phyloP scores from a whole-genome alignment of 2,888 invertebrate genomes.

The Acanthoscelides obtectus region DNA sequence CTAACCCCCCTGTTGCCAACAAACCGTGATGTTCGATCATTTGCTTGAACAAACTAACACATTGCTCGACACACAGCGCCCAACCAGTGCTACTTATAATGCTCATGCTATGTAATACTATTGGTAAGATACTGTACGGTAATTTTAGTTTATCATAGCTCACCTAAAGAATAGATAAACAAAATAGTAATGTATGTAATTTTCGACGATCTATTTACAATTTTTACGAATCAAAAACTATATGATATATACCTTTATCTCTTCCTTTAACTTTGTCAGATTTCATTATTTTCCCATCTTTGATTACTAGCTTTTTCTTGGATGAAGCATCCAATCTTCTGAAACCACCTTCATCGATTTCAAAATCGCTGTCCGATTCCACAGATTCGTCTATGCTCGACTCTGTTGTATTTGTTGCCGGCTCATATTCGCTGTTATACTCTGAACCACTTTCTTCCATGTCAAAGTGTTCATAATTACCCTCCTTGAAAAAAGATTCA shows the following conservation, averaged over 20 bases:
- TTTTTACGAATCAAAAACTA: too few species aligned
- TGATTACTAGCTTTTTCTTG: slow-evolving; percentile 68
- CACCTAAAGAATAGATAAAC: too few species aligned
- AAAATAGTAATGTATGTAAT: too few species aligned
- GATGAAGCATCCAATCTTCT: slow-evolving; percentile 52
- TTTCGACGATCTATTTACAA: too few species aligned
- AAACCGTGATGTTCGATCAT: too few species aligned
- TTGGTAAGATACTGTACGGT: too few species aligned
- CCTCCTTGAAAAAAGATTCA: slow-evolving; percentile 5
- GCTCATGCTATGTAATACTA: too few species aligned
- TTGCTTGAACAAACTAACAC: too few species aligned
- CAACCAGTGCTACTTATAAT: too few species aligned
- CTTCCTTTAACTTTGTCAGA: slow-evolving; percentile 55
- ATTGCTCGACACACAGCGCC: too few species aligned
- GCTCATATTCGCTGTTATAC: slow-evolving; percentile 42
- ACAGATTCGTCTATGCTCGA: slow-evolving; percentile 41
- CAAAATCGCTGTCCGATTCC: slow-evolving; percentile 40
- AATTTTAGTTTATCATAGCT: too few species aligned
- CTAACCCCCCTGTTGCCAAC: too few species aligned
- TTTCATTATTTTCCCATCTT: slow-evolving; percentile 64
- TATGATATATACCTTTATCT: slow-evolving; percentile 40
- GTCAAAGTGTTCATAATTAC: slow-evolving; percentile 36
- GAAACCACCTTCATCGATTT: slow-evolving; percentile 49
- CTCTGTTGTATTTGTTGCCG: slow-evolving; percentile 34
- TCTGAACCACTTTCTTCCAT: slow-evolving; percentile 44